Evolutionary conservation across 1,140 invertebrate species (phyloP), one percentile per base, ranked within the genome.

Genomic region (Trichogramma pretiosum): DNA sequence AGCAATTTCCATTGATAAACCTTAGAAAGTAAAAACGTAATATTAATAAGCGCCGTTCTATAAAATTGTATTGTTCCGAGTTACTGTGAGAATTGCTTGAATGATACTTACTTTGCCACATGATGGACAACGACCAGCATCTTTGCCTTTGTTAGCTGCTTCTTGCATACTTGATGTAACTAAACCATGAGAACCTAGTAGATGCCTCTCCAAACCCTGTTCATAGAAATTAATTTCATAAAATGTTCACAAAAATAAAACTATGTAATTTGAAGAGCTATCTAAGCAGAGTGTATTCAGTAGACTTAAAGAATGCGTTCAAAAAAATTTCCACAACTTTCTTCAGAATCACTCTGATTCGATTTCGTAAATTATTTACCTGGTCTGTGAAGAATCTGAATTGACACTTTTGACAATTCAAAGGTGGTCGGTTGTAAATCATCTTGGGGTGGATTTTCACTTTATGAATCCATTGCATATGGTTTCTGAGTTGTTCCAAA

Each of bases 381-480:
- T 77, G 83, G 73, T 86, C 84, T 23, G 84, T 85, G 61, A 85
- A 86, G 66, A 86, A 86, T 44, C 84, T 68, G 67, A 92, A 93
- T 71, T 94, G 88, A 78, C 93, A 96, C 66, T 95, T 93, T 67
- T 93, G 90, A 68, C 92, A 96, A 67, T 94, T 95, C 44, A 96
- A 73, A 24, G 92, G 92, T 50, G 92, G 90, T 70, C 89, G 76
- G 69, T 91, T 93, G 63, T 92, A 89, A 51, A 93, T 91, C 90
- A 93, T 93, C 72, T 93, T 93, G 50, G 89, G 90, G 75, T 93
- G 90, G 61, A 93, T 93, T 73, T 93, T 93, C 41, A 93, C 89
- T 79, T 93, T 93, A 64, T 93, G 91, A 62, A 93, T 92, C 88
- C 89, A 93, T 59, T 92, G 88, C 91, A 94, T 94, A 62, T 94